These are phyloP conservation scores for Epirrita christyi DNA, from an alignment of 2,888 invertebrate species.

Conservation along the genomic window DNA sequence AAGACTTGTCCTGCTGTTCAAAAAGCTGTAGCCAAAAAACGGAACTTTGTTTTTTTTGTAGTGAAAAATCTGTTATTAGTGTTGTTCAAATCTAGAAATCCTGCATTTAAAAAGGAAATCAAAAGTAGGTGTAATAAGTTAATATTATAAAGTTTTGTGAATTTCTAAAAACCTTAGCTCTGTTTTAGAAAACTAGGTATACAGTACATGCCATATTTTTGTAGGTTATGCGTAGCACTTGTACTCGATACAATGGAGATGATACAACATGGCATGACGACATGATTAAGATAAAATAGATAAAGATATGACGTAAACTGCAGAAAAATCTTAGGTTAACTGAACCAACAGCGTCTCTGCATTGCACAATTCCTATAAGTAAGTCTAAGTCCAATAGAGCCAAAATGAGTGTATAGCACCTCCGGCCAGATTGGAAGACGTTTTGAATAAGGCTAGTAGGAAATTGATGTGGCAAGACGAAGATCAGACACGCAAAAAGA, in stretches of 20 bases:
- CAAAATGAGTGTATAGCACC: background rate
- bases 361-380: background rate
- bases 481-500: background rate
- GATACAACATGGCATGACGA: too few species aligned
- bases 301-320: conserved; percentile 24
- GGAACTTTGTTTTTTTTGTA: too few species aligned
- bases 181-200: background rate
- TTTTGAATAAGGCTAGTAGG: background rate
- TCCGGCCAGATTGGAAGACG: background rate
- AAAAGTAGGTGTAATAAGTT: background rate
- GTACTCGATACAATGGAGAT: background rate
- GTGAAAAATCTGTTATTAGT: background rate
- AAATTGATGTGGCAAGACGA: background rate
- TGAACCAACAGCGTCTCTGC: conserved; percentile 1
- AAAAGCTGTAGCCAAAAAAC: too few species aligned
- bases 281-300: conserved; percentile 18
- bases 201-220: background rate
- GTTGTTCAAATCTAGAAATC: background rate
- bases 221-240: conserved; percentile 1
- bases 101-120: background rate
- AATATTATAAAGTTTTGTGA: background rate
- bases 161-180: background rate
- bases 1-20: too few species aligned
- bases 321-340: conserved; percentile 12
- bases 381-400: background rate